phyloP scores from a whole-genome alignment of 2,888 invertebrate species.

The Balanococcus diminutus region DNA sequence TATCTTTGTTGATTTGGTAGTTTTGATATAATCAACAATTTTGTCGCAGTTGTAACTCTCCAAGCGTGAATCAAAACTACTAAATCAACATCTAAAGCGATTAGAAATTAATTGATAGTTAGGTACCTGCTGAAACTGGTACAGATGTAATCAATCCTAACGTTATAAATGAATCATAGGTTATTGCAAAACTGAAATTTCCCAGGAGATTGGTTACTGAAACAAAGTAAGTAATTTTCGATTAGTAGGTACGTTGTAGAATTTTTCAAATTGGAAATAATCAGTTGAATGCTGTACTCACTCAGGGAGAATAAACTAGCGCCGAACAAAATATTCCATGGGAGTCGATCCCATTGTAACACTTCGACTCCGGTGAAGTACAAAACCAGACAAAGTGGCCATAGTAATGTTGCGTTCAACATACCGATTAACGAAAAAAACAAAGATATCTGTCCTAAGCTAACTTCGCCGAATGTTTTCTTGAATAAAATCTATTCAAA shows the following conservation, averaged over 20 bases:
- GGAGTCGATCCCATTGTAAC: constrained; percentile 80
- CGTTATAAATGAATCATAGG: constrained; percentile 93
- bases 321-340: constrained; percentile 83
- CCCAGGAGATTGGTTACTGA: constrained; percentile 89
- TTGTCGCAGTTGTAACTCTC: neutral
- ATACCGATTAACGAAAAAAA: constrained; percentile 91
- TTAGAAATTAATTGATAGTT: neutral
- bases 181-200: constrained; percentile 91
- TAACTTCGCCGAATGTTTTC: constrained; percentile 91
- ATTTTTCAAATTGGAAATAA: neutral
- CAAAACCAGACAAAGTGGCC: constrained; percentile 88
- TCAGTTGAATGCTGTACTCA: constrained; percentile 61
- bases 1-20: neutral
- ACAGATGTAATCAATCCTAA: constrained; percentile 92
- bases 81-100: neutral
- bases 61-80: neutral
- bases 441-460: constrained; percentile 87
- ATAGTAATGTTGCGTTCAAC: constrained; percentile 83
- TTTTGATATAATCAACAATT: neutral
- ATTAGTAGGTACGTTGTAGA: neutral
- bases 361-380: constrained; percentile 87
- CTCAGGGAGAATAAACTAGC: constrained; percentile 81
- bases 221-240: constrained; percentile 60
- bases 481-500: constrained; percentile 82
- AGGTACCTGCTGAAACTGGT: constrained; percentile 88